Percentiles rank a stretch among this genome's conserved stretches.
These are phyloP conservation scores for Harpagifer antarcticus DNA, from an alignment of 2,797 vertebrate genomes.

Conservation along the genomic window DNA sequence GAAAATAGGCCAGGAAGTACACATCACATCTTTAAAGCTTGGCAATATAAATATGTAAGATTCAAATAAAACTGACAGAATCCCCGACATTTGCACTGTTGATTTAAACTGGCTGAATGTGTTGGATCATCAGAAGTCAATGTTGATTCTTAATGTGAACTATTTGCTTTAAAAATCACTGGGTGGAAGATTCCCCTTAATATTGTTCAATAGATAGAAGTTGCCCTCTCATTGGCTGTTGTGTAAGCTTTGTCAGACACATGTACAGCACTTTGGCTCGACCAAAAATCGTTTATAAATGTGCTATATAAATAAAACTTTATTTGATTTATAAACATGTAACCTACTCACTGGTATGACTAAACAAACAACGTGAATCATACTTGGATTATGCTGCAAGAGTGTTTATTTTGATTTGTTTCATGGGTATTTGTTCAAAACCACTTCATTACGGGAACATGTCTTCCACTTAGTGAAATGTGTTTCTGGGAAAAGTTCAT, in stretches of 20 bases:
- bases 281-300: no score
- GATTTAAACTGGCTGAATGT: neutral
- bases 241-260: conserved; percentile 7
- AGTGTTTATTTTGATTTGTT: conserved; percentile 45
- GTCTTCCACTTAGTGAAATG: conserved; percentile 7
- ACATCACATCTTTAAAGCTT: no score
- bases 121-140: no score
- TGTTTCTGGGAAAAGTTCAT: conserved; percentile 18
- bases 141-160: neutral
- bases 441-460: conserved; percentile 32
- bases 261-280: no score
- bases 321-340: conserved; percentile 2
- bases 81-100: neutral
- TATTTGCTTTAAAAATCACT: neutral
- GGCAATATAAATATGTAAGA: no score
- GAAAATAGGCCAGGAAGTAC: no score
- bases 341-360: conserved; percentile 16
- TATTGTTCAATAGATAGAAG: neutral
- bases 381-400: conserved; percentile 7
- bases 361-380: conserved; percentile 20
- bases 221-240: neutral
- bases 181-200: neutral
- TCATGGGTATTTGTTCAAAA: conserved; percentile 37
- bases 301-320: no score
- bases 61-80: no score